phyloP scores from a whole-genome alignment of 1,140 invertebrate genomes.

The Anastrepha ludens region DNA sequence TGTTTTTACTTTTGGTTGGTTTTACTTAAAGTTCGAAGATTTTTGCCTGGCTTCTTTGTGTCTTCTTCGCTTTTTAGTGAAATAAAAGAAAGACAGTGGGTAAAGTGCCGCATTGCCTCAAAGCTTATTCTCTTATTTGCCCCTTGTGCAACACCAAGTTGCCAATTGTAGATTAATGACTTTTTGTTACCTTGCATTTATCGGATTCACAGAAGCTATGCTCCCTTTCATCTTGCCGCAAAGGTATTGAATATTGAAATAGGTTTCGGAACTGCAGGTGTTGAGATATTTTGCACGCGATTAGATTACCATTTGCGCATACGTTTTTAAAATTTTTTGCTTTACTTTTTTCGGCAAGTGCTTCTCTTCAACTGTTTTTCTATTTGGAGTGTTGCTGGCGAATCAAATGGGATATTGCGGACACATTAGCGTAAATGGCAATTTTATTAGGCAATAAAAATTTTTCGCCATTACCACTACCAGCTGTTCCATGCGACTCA shows the following conservation, averaged over 20 bases:
- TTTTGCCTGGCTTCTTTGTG: slow-evolving; percentile 17
- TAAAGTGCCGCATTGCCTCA: not conserved
- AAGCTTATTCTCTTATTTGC: not conserved
- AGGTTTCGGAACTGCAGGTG: slow-evolving; percentile 42
- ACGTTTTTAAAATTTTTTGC: slow-evolving; percentile 2
- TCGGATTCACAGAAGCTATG: slow-evolving; percentile 1
- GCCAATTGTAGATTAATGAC: slow-evolving; percentile 55
- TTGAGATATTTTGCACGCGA: slow-evolving; percentile 19
- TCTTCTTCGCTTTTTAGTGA: slow-evolving; percentile 11
- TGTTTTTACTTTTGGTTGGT: not conserved
- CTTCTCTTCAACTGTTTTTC: not conserved
- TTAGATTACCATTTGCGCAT: slow-evolving; percentile 44
- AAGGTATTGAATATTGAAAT: slow-evolving; percentile 2
- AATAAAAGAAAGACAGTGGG: not conserved
- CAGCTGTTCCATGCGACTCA: not conserved
- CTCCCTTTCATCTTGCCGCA: not conserved
- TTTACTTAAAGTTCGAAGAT: slow-evolving; percentile 32
- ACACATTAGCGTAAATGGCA: slow-evolving; percentile 53
- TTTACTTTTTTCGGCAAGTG: not conserved
- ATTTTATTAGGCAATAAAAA: slow-evolving; percentile 53
- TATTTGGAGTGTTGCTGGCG: slow-evolving; percentile 6
- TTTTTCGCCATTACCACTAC: slow-evolving; percentile 35
- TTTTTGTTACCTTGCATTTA: slow-evolving; percentile 42
- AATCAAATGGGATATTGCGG: slow-evolving; percentile 4
- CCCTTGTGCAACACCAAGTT: slow-evolving; percentile 29